Evolutionary conservation across 2,113 vertebrate genomes (phyloP).

Genomic region (Cochlearius cochlearius): DNA sequence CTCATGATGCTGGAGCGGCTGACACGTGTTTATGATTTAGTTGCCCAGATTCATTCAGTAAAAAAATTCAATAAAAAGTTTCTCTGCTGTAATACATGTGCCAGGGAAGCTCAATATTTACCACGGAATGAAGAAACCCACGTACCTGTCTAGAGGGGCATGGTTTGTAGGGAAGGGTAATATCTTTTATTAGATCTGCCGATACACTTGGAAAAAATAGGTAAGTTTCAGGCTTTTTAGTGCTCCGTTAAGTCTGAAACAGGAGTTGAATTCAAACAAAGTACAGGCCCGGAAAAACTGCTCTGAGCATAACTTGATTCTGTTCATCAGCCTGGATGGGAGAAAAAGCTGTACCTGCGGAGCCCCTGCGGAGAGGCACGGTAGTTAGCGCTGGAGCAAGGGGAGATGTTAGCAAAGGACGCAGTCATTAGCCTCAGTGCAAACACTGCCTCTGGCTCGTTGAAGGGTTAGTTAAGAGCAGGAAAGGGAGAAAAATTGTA

Average conservation of each 20-base stretch:
- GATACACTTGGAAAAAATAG: not conserved
- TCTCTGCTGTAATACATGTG: not conserved
- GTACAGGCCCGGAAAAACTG: not conserved
- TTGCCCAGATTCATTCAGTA: not conserved
- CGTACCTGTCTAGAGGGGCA: fast-evolving
- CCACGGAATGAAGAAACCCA: not conserved
- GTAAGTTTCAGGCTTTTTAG: not conserved
- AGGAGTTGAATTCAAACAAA: not conserved
- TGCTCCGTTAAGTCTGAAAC: not conserved
- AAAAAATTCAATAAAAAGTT: not conserved
- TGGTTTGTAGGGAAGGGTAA: not conserved
- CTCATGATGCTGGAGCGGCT: not conserved
- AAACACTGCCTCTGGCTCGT: not conserved
- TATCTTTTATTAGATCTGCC: not conserved
- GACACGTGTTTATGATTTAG: not conserved
- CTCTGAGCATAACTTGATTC: not conserved
- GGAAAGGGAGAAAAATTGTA: not conserved
- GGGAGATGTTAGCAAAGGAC: not conserved
- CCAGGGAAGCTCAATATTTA: not conserved
- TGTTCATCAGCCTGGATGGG: not conserved
- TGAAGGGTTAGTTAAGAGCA: not conserved
- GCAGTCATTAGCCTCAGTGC: not conserved
- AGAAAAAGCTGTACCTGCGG: not conserved
- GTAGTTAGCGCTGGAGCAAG: not conserved
- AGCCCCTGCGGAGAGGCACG: not conserved